phyloP scores from a whole-genome alignment of 2,113 vertebrate genomes.

The Circaetus cinerascens region DNA sequence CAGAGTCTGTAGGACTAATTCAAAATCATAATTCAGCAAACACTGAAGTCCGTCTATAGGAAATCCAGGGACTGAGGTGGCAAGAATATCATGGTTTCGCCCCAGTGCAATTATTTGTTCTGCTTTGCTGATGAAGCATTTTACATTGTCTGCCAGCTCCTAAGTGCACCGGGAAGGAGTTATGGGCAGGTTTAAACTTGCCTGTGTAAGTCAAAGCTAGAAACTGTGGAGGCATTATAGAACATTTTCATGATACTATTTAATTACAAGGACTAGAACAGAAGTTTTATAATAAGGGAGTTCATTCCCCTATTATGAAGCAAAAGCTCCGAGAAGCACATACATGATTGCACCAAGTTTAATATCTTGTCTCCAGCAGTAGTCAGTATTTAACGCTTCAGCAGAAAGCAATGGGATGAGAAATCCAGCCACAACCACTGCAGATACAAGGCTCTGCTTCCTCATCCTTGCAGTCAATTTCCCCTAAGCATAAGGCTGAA shows the following conservation, averaged over 20 bases:
- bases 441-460: not conserved
- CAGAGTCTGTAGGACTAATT: not conserved
- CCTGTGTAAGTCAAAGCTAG: not conserved
- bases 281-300: not conserved
- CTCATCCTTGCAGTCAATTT: slow-evolving; percentile 28
- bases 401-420: not conserved
- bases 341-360: not conserved
- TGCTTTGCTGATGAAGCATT: slow-evolving; percentile 4
- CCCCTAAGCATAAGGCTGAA: slow-evolving; percentile 2
- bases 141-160: not conserved
- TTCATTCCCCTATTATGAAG: not conserved
- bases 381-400: slow-evolving; percentile 1
- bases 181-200: not conserved
- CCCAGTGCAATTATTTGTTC: not conserved
- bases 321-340: not conserved
- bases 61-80: not conserved
- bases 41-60: not conserved
- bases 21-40: not conserved
- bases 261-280: not conserved
- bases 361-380: slow-evolving; percentile 21
- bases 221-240: not conserved
- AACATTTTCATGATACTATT: not conserved
- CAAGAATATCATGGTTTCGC: not conserved
- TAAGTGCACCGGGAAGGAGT: not conserved
- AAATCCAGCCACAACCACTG: not conserved